phyloP scores from a whole-genome alignment of 2,113 vertebrate species.

The Euleptes europaea region DNA sequence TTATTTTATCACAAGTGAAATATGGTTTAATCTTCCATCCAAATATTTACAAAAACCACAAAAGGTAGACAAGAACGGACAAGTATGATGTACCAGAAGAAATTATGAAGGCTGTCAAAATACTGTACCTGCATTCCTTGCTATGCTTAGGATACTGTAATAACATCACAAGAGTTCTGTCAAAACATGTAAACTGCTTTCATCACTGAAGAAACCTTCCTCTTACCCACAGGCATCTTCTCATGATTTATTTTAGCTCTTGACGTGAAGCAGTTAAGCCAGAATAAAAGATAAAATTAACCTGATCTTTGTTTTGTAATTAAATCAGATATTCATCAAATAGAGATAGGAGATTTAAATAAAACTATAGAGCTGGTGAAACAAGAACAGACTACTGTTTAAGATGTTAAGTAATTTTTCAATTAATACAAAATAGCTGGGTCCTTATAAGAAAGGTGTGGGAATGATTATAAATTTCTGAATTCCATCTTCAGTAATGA shows the following conservation, averaged over 20 bases:
- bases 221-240: background rate
- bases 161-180: background rate
- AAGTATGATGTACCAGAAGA: background rate
- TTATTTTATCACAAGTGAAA: background rate
- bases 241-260: slow-evolving; percentile 15
- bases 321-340: background rate
- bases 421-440: background rate
- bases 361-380: background rate
- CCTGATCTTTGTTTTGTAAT: slow-evolving; percentile 10
- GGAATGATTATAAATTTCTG: background rate
- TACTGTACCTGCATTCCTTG: background rate
- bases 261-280: slow-evolving; percentile 1
- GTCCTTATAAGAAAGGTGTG: background rate
- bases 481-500: background rate
- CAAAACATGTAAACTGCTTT: slow-evolving; percentile 3
- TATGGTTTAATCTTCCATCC: background rate
- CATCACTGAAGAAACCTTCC: background rate
- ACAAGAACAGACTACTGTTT: background rate
- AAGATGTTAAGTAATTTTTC: background rate
- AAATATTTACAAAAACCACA: background rate
- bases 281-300: slow-evolving; percentile 21
- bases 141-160: background rate
- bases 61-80: background rate
- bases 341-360: background rate
- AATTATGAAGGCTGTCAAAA: background rate